Evolutionary conservation across 35 echinoderm and acorn worm genomes (phyloP).

Genomic region (Ptychodera flava): DNA sequence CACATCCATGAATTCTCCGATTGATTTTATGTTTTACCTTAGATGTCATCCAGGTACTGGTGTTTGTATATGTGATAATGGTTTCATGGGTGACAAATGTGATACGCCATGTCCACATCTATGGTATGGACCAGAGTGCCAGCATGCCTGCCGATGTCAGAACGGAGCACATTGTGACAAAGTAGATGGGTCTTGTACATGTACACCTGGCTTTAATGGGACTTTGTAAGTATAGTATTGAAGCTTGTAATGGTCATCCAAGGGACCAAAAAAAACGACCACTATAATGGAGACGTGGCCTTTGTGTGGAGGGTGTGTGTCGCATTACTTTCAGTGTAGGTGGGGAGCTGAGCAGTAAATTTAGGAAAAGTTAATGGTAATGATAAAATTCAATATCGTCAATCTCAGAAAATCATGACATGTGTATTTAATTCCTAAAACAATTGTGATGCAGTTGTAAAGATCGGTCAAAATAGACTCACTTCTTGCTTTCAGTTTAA

Average conservation of each 20-base stretch:
- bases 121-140: constrained; percentile 8
- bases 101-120: neutral
- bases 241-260: neutral
- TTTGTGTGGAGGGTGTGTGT: neutral
- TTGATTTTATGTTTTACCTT: no score
- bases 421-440: no score
- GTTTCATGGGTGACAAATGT: neutral
- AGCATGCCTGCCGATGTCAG: neutral
- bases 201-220: neutral
- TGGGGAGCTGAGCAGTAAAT: neutral
- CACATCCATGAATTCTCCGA: no score
- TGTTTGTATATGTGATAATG: neutral
- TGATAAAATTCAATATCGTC: no score
- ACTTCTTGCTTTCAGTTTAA: no score
- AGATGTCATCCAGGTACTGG: constrained; percentile 2
- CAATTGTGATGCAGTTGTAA: no score
- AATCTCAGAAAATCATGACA: no score
- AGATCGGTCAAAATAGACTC: no score
- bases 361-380: neutral
- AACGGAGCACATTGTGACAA: neutral
- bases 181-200: constrained; percentile 12
- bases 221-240: neutral
- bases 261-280: neutral
- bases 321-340: no score
- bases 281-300: neutral